These are phyloP conservation scores for Apaloderma vittatum DNA, from an alignment of 2,113 vertebrate genomes.

Conservation along the genomic window DNA sequence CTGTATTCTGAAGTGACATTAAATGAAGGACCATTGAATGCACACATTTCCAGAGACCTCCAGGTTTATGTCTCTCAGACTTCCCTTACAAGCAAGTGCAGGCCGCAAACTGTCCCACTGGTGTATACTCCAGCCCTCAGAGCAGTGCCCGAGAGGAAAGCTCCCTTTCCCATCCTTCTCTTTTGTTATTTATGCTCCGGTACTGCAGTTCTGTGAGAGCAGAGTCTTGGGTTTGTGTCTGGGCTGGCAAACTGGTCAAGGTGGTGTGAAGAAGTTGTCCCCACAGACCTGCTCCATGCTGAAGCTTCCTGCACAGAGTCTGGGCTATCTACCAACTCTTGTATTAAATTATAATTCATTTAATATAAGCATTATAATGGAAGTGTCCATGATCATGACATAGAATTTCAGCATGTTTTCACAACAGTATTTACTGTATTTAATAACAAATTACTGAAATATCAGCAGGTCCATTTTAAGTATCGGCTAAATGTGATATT, in stretches of 20 bases:
- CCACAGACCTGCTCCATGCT: background rate
- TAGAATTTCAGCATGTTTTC: background rate
- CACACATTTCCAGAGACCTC: background rate
- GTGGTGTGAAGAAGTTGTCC: background rate
- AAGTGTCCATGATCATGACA: background rate
- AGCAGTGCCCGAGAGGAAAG: background rate
- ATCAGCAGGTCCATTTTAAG: background rate
- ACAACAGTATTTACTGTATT: background rate
- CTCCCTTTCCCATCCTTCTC: background rate
- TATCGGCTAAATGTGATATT: background rate
- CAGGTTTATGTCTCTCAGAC: background rate
- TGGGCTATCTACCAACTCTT: background rate
- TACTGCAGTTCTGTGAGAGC: background rate
- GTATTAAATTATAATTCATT: background rate
- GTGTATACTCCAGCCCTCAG: background rate
- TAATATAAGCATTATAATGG: background rate
- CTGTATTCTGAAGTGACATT: background rate
- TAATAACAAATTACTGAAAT: background rate
- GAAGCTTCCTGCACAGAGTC: background rate
- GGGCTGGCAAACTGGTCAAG: background rate
- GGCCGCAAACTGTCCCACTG: background rate
- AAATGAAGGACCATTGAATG: background rate
- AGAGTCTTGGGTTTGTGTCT: background rate
- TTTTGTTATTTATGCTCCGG: background rate
- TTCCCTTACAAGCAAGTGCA: background rate